Evolutionary conservation across 2,113 vertebrate genomes (phyloP).

Genomic region (Bombycilla garrulus): DNA sequence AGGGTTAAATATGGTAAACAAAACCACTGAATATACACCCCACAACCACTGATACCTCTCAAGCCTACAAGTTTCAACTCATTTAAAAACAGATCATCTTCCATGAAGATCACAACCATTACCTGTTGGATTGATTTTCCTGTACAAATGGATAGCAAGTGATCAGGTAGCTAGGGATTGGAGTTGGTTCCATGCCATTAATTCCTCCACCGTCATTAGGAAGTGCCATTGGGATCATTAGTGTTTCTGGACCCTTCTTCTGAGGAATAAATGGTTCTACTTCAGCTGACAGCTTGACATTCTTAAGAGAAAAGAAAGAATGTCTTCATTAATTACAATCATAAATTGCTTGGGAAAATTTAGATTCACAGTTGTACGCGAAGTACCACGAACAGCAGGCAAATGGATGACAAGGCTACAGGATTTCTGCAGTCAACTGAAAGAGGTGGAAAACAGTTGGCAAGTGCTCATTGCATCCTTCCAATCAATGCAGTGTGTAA

Average conservation of each 20-base stretch:
- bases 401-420: background rate
- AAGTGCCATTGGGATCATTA: constrained; percentile 89
- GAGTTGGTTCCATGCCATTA: constrained; percentile 84
- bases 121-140: constrained; percentile 97
- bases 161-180: constrained; percentile 97
- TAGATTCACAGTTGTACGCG: background rate
- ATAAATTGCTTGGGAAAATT: background rate
- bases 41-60: background rate
- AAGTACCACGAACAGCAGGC: background rate
- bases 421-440: background rate
- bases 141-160: constrained; percentile 99
- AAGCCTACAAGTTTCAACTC: background rate
- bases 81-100: background rate
- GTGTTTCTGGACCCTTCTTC: constrained; percentile 91
- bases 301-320: constrained; percentile 73
- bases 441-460: background rate
- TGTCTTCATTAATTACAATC: background rate
- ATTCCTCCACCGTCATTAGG: constrained; percentile 82
- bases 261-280: constrained; percentile 98
- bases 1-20: background rate
- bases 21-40: background rate
- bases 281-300: constrained; percentile 96
- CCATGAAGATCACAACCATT: constrained; percentile 3
- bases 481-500: background rate
- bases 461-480: background rate